Percentiles rank a stretch among this genome's conserved stretches.
These are phyloP conservation scores for Brachionus plicatilis DNA, from an alignment of 1,140 invertebrate genomes.

Conservation along the genomic window DNA sequence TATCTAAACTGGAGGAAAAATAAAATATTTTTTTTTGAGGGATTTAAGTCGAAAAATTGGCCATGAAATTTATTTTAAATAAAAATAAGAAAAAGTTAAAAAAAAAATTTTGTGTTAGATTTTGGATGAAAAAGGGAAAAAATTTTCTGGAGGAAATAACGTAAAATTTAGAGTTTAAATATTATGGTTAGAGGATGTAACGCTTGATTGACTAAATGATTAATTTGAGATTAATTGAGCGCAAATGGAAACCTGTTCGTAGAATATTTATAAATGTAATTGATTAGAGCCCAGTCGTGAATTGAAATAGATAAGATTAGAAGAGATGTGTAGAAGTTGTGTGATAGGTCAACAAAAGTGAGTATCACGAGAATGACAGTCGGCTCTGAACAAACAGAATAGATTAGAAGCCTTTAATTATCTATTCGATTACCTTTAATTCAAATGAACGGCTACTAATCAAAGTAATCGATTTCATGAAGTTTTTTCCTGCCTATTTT, in stretches of 20 bases:
- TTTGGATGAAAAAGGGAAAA: too few species aligned
- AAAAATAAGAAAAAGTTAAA: too few species aligned
- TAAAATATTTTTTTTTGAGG: neutral
- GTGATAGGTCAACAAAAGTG: neutral
- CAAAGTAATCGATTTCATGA: neutral
- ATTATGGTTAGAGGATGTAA: neutral
- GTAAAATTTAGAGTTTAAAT: neutral
- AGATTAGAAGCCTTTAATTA: neutral
- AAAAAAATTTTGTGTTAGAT: too few species aligned
- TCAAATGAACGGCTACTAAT: neutral
- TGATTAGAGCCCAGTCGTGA: neutral
- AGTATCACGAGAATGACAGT: neutral
- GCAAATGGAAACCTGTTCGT: conserved; percentile 16
- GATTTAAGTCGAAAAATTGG: too few species aligned
- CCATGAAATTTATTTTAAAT: too few species aligned
- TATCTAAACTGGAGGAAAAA: neutral
- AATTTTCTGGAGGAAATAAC: neutral
- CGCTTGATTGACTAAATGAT: neutral
- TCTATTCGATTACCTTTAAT: neutral
- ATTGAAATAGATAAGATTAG: neutral
- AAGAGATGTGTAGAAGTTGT: neutral
- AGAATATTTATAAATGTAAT: neutral
- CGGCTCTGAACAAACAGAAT: neutral
- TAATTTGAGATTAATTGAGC: conserved; percentile 16
- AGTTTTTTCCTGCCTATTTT: neutral